phyloP scores from a whole-genome alignment of 2,797 vertebrate species.

The Sebastes trivittatus region DNA sequence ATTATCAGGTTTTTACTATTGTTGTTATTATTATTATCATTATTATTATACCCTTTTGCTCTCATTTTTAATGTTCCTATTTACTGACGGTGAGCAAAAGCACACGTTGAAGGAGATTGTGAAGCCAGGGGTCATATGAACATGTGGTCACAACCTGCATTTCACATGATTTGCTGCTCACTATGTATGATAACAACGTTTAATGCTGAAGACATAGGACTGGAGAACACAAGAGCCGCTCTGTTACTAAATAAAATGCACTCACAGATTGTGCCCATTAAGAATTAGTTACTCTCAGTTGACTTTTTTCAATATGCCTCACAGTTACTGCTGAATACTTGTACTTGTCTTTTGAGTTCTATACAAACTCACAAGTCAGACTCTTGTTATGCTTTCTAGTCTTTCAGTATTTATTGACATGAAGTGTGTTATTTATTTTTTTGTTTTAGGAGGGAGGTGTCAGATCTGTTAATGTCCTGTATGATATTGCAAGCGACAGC shows the following conservation, averaged over 20 bases:
- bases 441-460: not conserved
- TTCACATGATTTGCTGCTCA: slow-evolving; percentile 13
- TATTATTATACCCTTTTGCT: slow-evolving; percentile 4
- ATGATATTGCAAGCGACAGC: not conserved
- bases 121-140: not conserved
- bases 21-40: not conserved
- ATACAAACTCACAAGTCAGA: not conserved
- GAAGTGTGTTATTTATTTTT: slow-evolving; percentile 49
- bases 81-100: slow-evolving; percentile 1
- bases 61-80: not conserved
- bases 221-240: not conserved
- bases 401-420: slow-evolving; percentile 49
- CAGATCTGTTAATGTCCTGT: slow-evolving; percentile 5
- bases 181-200: not conserved
- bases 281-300: not conserved
- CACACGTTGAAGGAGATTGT: not conserved
- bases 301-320: not conserved
- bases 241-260: not conserved
- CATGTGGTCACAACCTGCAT: not conserved
- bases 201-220: not conserved
- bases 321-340: slow-evolving; percentile 13
- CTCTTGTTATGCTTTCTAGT: not conserved
- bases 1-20: slow-evolving; percentile 19
- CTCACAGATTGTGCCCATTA: not conserved
- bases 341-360: not conserved